Conservation (phyloP, 2,797 vertebrate genomes). For the Lithobates sylvaticus region DNA sequence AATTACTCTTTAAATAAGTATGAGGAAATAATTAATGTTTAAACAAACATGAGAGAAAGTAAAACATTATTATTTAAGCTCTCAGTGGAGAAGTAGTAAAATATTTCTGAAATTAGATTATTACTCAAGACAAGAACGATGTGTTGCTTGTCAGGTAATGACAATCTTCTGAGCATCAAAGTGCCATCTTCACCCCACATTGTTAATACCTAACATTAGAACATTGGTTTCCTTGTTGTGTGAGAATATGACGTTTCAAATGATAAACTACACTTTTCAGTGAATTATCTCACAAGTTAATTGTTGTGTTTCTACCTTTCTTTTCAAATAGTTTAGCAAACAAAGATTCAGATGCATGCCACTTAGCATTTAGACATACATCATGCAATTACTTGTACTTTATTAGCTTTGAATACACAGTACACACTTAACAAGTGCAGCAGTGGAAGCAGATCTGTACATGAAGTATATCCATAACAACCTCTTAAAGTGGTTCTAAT, state of each 20-base stretch:
- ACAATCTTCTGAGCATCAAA: neutral
- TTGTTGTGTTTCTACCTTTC: neutral
- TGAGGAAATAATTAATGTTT: slow-evolving; percentile 42
- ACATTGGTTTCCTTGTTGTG: no score
- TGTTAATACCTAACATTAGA: no score
- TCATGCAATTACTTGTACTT: no score
- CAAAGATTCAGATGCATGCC: neutral
- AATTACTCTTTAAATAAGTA: neutral
- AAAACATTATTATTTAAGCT: slow-evolving; percentile 35
- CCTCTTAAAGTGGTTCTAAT: no score
- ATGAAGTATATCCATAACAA: no score
- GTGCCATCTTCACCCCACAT: no score
- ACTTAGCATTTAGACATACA: no score
- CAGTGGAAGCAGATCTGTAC: no score
- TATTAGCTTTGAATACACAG: no score
- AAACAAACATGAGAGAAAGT: slow-evolving; percentile 30
- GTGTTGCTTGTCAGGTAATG: neutral
- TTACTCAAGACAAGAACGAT: neutral
- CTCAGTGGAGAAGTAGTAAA: slow-evolving; percentile 1
- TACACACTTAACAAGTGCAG: no score
- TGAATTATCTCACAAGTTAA: neutral
- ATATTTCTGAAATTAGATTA: slow-evolving; percentile 29
- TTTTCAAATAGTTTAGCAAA: slow-evolving; percentile 1
- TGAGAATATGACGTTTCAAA: neutral
- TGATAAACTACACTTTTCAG: neutral